A percentile compares a stretch with the other conserved stretches of the same genome.
Evolutionary conservation across 2,797 vertebrate genomes (phyloP).

Genomic region (Hybognathus amarus): DNA sequence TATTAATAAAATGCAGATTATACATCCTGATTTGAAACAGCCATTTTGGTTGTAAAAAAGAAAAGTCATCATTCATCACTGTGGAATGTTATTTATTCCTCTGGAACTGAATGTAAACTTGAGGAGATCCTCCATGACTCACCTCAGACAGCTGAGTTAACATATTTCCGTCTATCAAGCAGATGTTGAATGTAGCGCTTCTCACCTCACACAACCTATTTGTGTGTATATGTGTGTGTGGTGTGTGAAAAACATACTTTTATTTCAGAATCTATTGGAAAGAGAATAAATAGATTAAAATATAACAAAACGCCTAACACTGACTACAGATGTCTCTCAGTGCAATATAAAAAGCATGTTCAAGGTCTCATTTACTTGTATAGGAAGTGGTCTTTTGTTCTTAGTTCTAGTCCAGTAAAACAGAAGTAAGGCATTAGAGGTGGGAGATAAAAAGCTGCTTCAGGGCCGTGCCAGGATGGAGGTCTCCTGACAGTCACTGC

Average conservation of each 20-base stretch:
- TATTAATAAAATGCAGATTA: neutral
- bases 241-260: neutral
- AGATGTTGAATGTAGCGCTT: slow-evolving; percentile 41
- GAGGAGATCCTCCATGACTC: slow-evolving; percentile 44
- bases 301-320: neutral
- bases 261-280: neutral
- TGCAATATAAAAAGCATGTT: neutral
- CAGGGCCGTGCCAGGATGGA: slow-evolving; percentile 54
- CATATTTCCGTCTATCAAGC: slow-evolving; percentile 37
- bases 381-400: slow-evolving; percentile 43
- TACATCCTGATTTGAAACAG: neutral
- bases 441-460: slow-evolving; percentile 54
- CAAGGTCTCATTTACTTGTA: slow-evolving; percentile 5
- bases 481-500: slow-evolving; percentile 52
- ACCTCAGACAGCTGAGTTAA: slow-evolving; percentile 57
- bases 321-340: neutral
- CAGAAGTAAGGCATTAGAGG: slow-evolving; percentile 54
- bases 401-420: slow-evolving; percentile 49
- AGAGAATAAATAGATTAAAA: neutral
- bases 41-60: neutral
- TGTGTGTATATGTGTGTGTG: neutral
- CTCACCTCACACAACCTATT: slow-evolving; percentile 15
- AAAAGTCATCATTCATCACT: neutral
- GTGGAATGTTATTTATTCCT: neutral
- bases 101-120: neutral